phyloP scores from a whole-genome alignment of 2,888 invertebrate species.

The Watsonalla binaria region DNA sequence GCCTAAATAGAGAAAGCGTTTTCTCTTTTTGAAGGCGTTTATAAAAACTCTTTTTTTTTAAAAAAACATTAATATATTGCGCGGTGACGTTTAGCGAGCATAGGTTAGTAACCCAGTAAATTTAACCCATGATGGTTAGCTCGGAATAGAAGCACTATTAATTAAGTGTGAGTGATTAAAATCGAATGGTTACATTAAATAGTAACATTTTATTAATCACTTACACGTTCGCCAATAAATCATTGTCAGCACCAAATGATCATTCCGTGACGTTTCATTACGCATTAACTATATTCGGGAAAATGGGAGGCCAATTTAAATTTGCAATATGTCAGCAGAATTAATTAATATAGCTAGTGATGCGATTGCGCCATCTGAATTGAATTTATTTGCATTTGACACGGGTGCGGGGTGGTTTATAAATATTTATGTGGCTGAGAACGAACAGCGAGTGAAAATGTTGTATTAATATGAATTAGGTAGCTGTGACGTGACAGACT shows the following conservation, averaged over 20 bases:
- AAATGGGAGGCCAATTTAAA: neutral
- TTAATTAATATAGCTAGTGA: neutral
- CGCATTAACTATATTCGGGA: neutral
- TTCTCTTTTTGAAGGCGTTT: too few species aligned
- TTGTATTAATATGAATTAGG: slow-evolving; percentile 1
- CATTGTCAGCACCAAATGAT: neutral
- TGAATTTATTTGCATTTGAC: slow-evolving; percentile 3
- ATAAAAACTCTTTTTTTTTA: too few species aligned
- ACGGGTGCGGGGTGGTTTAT: neutral
- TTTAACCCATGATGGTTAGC: too few species aligned
- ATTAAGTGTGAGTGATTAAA: too few species aligned
- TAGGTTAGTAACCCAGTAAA: too few species aligned
- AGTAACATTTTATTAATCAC: neutral
- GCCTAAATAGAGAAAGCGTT: too few species aligned
- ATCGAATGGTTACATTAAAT: too few species aligned
- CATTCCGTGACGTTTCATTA: neutral
- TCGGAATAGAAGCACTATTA: too few species aligned
- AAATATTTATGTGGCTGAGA: neutral
- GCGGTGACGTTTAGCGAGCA: too few species aligned
- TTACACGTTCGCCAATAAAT: neutral
- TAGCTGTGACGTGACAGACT: neutral
- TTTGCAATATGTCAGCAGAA: neutral
- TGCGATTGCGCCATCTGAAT: neutral
- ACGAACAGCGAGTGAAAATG: slow-evolving; percentile 1
- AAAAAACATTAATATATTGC: too few species aligned